Evolutionary conservation across 2,888 invertebrate genomes (phyloP).

Genomic region (Elegia similella): DNA sequence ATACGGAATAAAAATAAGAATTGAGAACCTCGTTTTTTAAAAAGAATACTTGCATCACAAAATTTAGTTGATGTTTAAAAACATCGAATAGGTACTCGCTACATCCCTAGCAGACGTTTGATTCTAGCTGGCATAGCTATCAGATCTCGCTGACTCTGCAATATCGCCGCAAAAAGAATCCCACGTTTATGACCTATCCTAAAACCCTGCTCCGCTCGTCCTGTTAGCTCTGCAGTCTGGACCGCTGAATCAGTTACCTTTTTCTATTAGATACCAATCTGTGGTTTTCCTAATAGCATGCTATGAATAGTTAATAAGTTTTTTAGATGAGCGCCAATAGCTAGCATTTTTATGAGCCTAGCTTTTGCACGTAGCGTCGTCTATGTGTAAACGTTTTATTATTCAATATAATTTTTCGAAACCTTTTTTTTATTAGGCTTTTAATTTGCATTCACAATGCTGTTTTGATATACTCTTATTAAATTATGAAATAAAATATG

Average conservation of each 20-base stretch:
- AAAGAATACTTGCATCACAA: too few species aligned
- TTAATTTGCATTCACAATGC: too few species aligned
- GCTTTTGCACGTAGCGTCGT: not conserved
- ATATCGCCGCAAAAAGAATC: slow-evolving; percentile 24
- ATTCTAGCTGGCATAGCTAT: slow-evolving; percentile 1
- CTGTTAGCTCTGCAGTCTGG: slow-evolving; percentile 19
- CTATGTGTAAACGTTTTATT: too few species aligned
- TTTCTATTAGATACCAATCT: slow-evolving; percentile 17
- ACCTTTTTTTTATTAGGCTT: too few species aligned
- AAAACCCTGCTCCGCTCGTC: slow-evolving; percentile 18
- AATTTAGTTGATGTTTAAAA: too few species aligned
- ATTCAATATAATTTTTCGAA: too few species aligned
- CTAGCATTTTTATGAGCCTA: too few species aligned
- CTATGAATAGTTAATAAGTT: slow-evolving; percentile 9
- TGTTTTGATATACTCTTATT: too few species aligned
- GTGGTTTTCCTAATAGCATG: slow-evolving; percentile 2
- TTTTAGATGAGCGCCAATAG: not conserved
- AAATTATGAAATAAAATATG: too few species aligned
- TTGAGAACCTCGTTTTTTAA: too few species aligned
- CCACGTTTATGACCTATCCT: slow-evolving; percentile 25
- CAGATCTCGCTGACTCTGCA: slow-evolving; percentile 22
- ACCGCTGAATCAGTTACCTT: slow-evolving; percentile 21
- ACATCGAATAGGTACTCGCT: too few species aligned
- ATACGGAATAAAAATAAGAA: too few species aligned
- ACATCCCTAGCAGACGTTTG: slow-evolving; percentile 1